A percentile compares a stretch with the other conserved stretches of the same genome.
phyloP scores from a whole-genome alignment of 2,888 invertebrate species.

The Pyrrhia umbra region DNA sequence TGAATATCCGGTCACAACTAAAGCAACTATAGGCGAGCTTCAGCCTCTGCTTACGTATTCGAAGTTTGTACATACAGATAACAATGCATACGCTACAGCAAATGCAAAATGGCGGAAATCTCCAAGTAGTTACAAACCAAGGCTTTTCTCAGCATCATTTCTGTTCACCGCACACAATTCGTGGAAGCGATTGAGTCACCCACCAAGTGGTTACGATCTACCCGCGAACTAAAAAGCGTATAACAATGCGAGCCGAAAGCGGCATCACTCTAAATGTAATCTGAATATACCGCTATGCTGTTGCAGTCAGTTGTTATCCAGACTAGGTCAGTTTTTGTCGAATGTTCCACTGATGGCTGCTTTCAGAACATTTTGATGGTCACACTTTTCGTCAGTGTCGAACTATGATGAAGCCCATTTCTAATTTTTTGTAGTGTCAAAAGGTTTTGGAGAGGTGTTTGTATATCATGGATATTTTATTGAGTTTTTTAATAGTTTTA shows the following conservation, averaged over 20 bases:
- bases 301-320: slow-evolving; percentile 86
- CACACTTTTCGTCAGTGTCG: slow-evolving; percentile 42
- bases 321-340: slow-evolving; percentile 89
- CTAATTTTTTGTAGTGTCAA: slow-evolving; percentile 7
- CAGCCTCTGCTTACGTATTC: not conserved
- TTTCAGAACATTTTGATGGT: slow-evolving; percentile 54
- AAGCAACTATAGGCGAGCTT: not conserved
- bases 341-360: slow-evolving; percentile 51
- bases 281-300: slow-evolving; percentile 84
- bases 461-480: not conserved
- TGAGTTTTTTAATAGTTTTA: not conserved
- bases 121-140: slow-evolving; percentile 21
- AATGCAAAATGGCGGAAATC: slow-evolving; percentile 36
- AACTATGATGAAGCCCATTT: slow-evolving; percentile 32
- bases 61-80: not conserved
- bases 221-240: slow-evolving; percentile 76
- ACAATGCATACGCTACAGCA: slow-evolving; percentile 7
- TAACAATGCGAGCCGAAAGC: slow-evolving; percentile 79
- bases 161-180: slow-evolving; percentile 42
- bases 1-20: not conserved
- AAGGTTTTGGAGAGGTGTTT: not conserved
- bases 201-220: slow-evolving; percentile 58
- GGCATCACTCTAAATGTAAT: slow-evolving; percentile 83
- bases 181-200: slow-evolving; percentile 57
- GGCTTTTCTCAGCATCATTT: slow-evolving; percentile 38